Conservation (phyloP, 30 jellyfish, hydroid and myxozoan species). For the Mastigias papua region DNA sequence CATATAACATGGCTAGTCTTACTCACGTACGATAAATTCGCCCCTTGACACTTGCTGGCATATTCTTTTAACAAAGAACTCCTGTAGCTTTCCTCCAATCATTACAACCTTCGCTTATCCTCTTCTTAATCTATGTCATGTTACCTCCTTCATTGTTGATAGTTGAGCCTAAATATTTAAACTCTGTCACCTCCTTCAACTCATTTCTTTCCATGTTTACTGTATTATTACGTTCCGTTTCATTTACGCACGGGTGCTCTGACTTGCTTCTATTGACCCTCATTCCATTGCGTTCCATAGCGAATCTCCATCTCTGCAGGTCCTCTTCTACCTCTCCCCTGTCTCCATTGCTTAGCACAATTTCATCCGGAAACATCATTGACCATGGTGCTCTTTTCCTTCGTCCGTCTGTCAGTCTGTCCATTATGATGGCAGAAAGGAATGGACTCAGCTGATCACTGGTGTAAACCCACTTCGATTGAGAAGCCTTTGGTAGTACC, state of each 20-base stretch:
- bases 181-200: neutral
- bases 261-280: conserved; percentile 2
- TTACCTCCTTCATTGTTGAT: too few relatives aligned
- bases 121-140: neutral
- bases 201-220: neutral
- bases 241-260: neutral
- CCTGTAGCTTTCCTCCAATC: neutral
- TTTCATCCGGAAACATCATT: conserved; percentile 9
- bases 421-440: conserved; percentile 9
- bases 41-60: neutral
- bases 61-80: neutral
- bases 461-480: neutral
- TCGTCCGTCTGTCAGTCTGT: neutral
- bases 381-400: neutral
- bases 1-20: neutral
- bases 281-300: conserved; percentile 15
- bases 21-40: neutral
- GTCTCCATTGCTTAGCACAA: neutral
- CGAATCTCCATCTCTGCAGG: conserved; percentile 3
- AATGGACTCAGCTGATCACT: neutral
- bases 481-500: neutral
- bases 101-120: neutral
- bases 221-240: neutral
- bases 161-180: too few relatives aligned
- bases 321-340: neutral